These are phyloP conservation scores for Agrochola macilenta DNA, from an alignment of 2,888 invertebrate species.

Conservation along the genomic window DNA sequence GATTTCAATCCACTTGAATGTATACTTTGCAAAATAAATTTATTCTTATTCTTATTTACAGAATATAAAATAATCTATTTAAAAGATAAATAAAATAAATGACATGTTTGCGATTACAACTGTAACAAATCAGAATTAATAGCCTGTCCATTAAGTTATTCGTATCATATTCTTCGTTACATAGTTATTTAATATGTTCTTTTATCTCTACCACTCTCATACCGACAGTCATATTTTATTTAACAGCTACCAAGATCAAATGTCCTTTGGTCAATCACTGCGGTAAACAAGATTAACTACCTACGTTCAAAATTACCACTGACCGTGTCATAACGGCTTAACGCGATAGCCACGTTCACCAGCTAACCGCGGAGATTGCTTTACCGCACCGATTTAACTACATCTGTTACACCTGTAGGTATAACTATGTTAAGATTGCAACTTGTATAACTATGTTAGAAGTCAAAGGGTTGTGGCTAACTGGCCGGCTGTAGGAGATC, in stretches of 20 bases:
- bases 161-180: background rate
- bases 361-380: slow-evolving; percentile 36
- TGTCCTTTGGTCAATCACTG: background rate
- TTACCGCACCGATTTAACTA: slow-evolving; percentile 32
- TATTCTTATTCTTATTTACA: too few relatives aligned
- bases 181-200: background rate
- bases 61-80: too few relatives aligned
- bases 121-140: too few relatives aligned
- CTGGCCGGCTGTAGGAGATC: slow-evolving; percentile 8
- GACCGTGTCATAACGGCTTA: background rate
- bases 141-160: background rate
- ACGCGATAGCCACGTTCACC: slow-evolving; percentile 4
- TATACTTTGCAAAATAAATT: too few relatives aligned
- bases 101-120: too few relatives aligned
- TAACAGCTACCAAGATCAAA: background rate
- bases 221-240: background rate
- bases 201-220: background rate
- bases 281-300: slow-evolving; percentile 26
- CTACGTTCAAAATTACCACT: background rate
- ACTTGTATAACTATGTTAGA: slow-evolving; percentile 27
- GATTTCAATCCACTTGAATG: too few relatives aligned
- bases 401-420: slow-evolving; percentile 37
- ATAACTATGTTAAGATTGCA: slow-evolving; percentile 30
- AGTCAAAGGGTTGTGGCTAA: slow-evolving; percentile 35
- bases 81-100: too few relatives aligned